These are phyloP conservation scores for Gallinago jamesoni DNA, from an alignment of 2,113 vertebrate species.

Conservation along the genomic window DNA sequence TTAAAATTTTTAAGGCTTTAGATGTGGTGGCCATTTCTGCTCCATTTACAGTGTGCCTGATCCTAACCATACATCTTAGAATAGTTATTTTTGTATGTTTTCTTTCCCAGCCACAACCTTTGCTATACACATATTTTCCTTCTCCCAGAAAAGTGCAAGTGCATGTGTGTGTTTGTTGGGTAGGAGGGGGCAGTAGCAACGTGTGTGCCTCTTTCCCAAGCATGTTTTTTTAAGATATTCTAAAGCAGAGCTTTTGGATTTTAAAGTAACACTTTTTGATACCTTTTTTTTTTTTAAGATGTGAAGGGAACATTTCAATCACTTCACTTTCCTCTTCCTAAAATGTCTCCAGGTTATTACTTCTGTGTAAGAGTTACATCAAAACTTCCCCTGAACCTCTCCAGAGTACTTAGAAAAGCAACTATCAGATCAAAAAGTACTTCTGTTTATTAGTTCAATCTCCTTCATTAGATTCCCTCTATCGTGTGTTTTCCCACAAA, in stretches of 20 bases:
- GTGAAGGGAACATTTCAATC: background rate
- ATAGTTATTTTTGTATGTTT: background rate
- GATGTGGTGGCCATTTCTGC: background rate
- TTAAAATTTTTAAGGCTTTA: background rate
- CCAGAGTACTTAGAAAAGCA: constrained; percentile 34
- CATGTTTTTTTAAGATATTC: background rate
- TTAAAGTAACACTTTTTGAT: background rate
- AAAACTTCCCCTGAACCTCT: constrained; percentile 40
- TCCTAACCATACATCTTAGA: background rate
- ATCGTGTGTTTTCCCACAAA: constrained; percentile 54
- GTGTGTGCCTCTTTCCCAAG: rapidly evolving
- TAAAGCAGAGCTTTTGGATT: background rate
- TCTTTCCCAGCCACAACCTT: background rate
- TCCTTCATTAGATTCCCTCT: constrained; percentile 72
- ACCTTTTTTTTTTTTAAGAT: background rate
- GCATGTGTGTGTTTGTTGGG: background rate
- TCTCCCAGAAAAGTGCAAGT: background rate
- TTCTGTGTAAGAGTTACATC: background rate
- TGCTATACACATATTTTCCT: background rate
- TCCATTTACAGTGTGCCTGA: background rate
- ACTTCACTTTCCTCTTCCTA: background rate
- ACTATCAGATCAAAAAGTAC: constrained; percentile 59
- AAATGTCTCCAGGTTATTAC: background rate
- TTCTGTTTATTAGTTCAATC: constrained; percentile 72
- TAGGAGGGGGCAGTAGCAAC: background rate